Base-by-base conservation (phyloP, 1,140 invertebrate genomes). In the Ruditapes philippinarum region DNA sequence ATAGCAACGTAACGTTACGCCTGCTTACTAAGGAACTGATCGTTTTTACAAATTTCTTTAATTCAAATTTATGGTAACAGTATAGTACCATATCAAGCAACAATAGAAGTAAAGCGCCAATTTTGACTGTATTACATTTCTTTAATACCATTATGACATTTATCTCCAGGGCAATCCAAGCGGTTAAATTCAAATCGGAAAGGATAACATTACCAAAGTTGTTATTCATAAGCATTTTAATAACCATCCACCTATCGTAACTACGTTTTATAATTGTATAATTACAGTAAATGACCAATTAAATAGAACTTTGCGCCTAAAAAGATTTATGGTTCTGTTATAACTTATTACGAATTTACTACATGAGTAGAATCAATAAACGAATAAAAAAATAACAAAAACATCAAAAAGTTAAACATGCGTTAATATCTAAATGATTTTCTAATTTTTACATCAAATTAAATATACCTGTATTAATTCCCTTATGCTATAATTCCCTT, bases 161-260 rank as follows among this genome's bases (percentile, higher is more conserved):
- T 70, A 70, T 70, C 65, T 70, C 17, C 2, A 28, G 65, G 65
- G 33, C 36, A 14, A 38, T 12, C 14, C 1, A 70, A 31, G 36
- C 38, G 36, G 65, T 70, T 11, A 11, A 28, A 62, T 38, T 70
- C 36, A 70, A 70, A 70, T 70, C 65, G 65, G 65, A 70, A 70
- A 70, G 33, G 65, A 70, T 70, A 70, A 70, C 36, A 70, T 70
- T 70, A 70, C 65, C 65, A 70, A 70, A 36, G n/a, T n/a, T 38
- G 65, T 70, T 70, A 70, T 70, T 28, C 65, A 28, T 70, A 70
- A 70, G n/a, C n/a, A 31, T 25, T 62, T 28, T 25, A 62, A 62
- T 62, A 14, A 62, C 25, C 57, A n/a, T 62, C 19, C 3, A 62
- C 1, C 25, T 28, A n/a, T 62, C 57, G 9, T 19, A 62, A 45